Evolutionary conservation across 2,797 vertebrate genomes (phyloP).

Genomic region (Margarornis squamiger): DNA sequence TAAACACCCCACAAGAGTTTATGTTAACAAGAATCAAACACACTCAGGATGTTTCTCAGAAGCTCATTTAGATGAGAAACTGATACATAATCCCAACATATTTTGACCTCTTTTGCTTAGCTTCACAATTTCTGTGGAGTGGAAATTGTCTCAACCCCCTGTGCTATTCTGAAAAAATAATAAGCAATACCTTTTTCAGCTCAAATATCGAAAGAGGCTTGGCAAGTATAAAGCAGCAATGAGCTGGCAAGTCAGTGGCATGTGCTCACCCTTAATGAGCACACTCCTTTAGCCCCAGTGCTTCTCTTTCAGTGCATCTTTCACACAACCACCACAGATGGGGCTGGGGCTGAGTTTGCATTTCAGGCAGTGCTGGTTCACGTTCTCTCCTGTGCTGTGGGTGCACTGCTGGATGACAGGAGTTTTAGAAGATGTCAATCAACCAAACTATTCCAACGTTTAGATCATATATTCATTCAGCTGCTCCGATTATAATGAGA

Average conservation of each 20-base stretch:
- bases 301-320: neutral
- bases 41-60: neutral
- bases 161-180: neutral
- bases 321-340: neutral
- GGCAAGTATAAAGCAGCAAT: neutral
- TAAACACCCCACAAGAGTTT: neutral
- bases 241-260: neutral
- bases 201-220: neutral
- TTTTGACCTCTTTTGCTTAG: neutral
- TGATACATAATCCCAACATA: neutral
- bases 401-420: neutral
- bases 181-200: neutral
- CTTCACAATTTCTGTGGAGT: neutral
- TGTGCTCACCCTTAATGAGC: neutral
- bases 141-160: neutral
- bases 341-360: neutral
- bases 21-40: neutral
- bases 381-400: neutral
- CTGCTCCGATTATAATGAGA: neutral
- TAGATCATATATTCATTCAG: neutral
- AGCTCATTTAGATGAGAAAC: neutral
- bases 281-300: fast-evolving
- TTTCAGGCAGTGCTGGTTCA: neutral
- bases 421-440: neutral
- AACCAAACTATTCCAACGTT: neutral